A percentile compares a stretch with the other conserved stretches of the same genome.
Conservation (phyloP, 2,113 vertebrate species). For the Pterocles burchelli region DNA sequence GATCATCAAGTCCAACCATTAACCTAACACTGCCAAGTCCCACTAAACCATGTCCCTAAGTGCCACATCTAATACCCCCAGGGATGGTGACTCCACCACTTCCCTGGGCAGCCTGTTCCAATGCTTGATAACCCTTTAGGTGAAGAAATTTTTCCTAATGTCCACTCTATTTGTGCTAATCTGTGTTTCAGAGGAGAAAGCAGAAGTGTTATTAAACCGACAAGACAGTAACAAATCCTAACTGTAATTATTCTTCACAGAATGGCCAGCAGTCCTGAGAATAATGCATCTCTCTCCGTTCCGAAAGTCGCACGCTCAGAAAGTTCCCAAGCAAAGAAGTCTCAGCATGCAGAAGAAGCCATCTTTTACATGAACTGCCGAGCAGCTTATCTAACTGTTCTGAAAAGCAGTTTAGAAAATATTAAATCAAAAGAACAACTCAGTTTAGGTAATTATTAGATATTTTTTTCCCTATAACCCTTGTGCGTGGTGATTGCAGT, state of each 20-base stretch:
- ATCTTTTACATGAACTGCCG: conserved; percentile 86
- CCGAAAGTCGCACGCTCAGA: conserved; percentile 34
- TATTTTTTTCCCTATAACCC: background rate
- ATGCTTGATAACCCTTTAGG: too few species aligned
- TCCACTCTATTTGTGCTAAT: background rate
- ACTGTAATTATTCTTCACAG: conserved; percentile 57
- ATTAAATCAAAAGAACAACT: conserved; percentile 90
- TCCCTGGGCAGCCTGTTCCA: too few species aligned
- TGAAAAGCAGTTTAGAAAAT: conserved; percentile 89
- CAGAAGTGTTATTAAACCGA: background rate
- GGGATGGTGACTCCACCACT: too few species aligned
- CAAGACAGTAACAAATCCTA: background rate
- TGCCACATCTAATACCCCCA: too few species aligned
- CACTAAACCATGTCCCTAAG: too few species aligned
- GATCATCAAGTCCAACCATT: too few species aligned
- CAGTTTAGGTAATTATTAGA: conserved; percentile 78
- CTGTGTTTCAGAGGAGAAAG: background rate
- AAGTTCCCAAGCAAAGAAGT: conserved; percentile 53
- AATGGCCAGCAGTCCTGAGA: conserved; percentile 70
- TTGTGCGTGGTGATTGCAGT: background rate
- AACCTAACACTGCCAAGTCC: too few species aligned
- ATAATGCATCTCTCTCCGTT: background rate
- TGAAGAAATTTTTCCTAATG: too few species aligned
- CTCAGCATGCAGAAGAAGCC: conserved; percentile 78
- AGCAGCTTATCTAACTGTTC: conserved; percentile 87